Evolutionary conservation across 2,888 invertebrate genomes (phyloP).

Genomic region (Campopleginae sp.): DNA sequence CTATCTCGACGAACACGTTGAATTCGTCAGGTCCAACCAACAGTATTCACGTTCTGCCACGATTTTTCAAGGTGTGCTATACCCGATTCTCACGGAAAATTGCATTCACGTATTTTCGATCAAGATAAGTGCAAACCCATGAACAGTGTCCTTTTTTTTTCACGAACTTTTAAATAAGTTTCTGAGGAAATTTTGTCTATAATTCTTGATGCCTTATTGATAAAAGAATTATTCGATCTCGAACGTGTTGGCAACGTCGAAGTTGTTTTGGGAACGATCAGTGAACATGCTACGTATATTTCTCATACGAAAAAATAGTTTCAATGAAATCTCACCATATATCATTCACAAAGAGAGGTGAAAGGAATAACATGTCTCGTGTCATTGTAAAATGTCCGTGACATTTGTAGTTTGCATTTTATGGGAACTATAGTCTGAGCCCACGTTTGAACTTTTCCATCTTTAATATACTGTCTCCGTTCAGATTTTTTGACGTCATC

Average conservation of each 20-base stretch:
- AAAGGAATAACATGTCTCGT: background rate
- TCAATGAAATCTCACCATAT: background rate
- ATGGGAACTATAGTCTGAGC: background rate
- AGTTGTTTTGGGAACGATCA: background rate
- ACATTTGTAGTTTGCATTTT: background rate
- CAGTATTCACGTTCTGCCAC: slow-evolving; percentile 14
- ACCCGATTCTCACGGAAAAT: background rate
- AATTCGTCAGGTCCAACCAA: slow-evolving; percentile 34
- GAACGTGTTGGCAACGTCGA: background rate
- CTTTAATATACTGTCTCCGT: background rate
- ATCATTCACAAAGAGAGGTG: background rate
- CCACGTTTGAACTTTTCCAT: background rate
- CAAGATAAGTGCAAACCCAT: background rate
- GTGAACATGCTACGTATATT: background rate
- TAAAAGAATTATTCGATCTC: too few relatives aligned
- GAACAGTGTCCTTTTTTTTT: background rate
- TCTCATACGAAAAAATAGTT: background rate
- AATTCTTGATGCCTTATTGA: background rate
- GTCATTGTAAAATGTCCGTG: too few relatives aligned
- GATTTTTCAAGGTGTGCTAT: slow-evolving; percentile 1
- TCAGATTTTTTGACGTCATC: background rate
- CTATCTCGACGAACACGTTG: slow-evolving; percentile 35
- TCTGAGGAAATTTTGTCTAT: background rate
- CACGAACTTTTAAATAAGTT: background rate
- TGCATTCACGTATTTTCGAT: background rate